phyloP scores from a whole-genome alignment of 1,140 invertebrate genomes.

The Bicyclus anynana region DNA sequence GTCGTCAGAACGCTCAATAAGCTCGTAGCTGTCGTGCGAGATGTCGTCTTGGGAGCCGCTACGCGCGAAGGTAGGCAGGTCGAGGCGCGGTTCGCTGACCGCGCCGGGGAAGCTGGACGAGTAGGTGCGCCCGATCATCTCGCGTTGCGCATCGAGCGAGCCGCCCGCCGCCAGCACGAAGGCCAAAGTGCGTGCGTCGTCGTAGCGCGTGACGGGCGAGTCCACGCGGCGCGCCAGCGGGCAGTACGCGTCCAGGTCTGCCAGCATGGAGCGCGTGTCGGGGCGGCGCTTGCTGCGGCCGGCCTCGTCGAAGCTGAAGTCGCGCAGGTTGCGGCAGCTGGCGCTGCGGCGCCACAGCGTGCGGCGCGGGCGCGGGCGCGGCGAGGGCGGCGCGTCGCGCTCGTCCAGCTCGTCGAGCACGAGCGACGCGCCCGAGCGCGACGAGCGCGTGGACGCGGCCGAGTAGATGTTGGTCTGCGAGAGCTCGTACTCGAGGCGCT shows the following conservation, averaged over 20 bases:
- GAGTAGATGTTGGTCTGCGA: conserved; percentile 76
- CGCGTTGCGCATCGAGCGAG: conserved; percentile 79
- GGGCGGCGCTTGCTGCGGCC: conserved; percentile 78
- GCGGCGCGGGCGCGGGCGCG: conserved; percentile 13
- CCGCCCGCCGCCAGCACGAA: conserved; percentile 56
- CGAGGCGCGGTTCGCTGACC: conserved; percentile 80
- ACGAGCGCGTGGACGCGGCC: conserved; percentile 58
- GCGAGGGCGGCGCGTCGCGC: conserved; percentile 19
- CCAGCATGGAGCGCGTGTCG: conserved; percentile 46
- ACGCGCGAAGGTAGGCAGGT: conserved; percentile 79
- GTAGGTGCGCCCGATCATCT: conserved; percentile 82
- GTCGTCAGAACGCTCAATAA: conserved; percentile 86
- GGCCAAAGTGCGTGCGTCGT: conserved; percentile 79
- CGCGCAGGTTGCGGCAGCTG: conserved; percentile 87
- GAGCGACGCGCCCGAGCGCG: conserved; percentile 53
- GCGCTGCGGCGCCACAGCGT: conserved; percentile 81
- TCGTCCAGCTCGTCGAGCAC: conserved; percentile 41
- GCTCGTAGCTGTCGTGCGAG: conserved; percentile 92
- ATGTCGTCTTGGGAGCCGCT: conserved; percentile 90
- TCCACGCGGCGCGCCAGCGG: conserved; percentile 75
- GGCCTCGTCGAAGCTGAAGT: conserved; percentile 84
- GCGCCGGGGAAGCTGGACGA: conserved; percentile 91
- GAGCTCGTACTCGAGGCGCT: conserved; percentile 76
- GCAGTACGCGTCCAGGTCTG: conserved; percentile 47
- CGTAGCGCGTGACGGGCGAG: conserved; percentile 86